Evolutionary conservation across 2,888 invertebrate genomes (phyloP), one percentile per base, ranked within the genome.

Genomic region (Criorhina ranunculi): DNA sequence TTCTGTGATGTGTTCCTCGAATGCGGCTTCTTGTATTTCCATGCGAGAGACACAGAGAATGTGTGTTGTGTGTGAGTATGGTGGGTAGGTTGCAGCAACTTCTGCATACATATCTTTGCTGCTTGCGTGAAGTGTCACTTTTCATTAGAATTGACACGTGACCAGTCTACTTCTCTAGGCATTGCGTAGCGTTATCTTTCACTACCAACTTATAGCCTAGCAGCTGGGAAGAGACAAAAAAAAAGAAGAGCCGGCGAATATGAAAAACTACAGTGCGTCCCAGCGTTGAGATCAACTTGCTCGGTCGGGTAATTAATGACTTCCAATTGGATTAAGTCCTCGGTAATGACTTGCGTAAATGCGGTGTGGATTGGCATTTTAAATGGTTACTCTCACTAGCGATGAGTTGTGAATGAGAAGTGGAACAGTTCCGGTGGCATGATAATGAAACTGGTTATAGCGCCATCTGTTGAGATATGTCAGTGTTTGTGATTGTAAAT

Each of bases 41-140:
- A 69, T 46, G 60, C 69, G 44, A 46, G 9, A 57, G 59, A 37
- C 11, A 7, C 29, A 35, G 70, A 51, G 49, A 37, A 81, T 35
- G 42, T 44, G 24, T 11, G 60, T 29, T 40, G 53, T 69, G 66
- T 49, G 42, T 44, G 17, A 8, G 12, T 35, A 17, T 31, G 33
- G 29, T 59, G 64, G 44, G 70, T 79, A 42, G 72, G 37, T 49
- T 60, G 66, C 66, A 42, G 55, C 24, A 24, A n/a, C 29, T 12
- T 33, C 15, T 4, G 17, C 60, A 75, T 53, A 33, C 57, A 64
- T 81, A 75, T 80, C 85, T 66, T 40, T 70, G 85, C 53, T 70
- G 76, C 69, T 80, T 85, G 85, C 85, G 80, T 85, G 85, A 85
- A 85, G 85, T 85, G 85, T 85, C 85, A 80, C 85, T 85, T 85